Percentiles rank a stretch among this genome's conserved stretches.
phyloP scores from a whole-genome alignment of 2,113 vertebrate genomes.

The Chaetorhynchus papuensis region DNA sequence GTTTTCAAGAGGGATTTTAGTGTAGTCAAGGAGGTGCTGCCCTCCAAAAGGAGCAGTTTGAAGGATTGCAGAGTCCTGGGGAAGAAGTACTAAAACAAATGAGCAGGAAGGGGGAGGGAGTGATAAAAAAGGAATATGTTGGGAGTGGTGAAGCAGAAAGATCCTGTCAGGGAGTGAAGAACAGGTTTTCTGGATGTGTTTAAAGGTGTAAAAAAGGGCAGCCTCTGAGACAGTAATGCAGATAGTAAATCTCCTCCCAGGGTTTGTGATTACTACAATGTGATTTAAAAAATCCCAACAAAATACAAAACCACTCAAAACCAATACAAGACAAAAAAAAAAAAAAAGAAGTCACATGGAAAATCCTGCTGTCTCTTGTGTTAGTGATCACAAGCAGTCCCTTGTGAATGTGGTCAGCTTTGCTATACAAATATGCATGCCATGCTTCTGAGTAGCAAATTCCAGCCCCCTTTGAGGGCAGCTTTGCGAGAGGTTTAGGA shows the following conservation, averaged over 20 bases:
- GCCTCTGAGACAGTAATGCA: neutral
- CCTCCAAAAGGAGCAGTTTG: conserved; percentile 2
- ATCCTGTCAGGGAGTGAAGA: neutral
- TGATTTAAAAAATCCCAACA: neutral
- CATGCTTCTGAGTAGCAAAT: neutral
- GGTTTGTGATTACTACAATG: neutral
- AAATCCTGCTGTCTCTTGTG: neutral
- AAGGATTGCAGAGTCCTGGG: neutral
- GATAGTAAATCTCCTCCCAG: neutral
- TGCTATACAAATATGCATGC: neutral
- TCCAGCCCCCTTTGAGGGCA: neutral
- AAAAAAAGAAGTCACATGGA: neutral
- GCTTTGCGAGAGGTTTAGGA: neutral
- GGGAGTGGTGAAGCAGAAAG: neutral
- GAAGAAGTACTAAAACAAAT: conserved; percentile 1
- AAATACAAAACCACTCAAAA: neutral
- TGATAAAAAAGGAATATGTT: neutral
- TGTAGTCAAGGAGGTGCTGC: conserved; percentile 16
- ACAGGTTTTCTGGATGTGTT: neutral
- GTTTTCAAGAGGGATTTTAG: conserved; percentile 27
- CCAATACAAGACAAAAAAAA: too few relatives aligned
- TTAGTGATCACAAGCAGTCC: neutral
- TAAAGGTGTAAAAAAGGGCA: neutral
- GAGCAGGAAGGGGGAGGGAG: neutral
- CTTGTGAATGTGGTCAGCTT: neutral